Percentiles rank a stretch among this genome's conserved stretches.
Evolutionary conservation across 2,113 vertebrate species (phyloP).

Genomic region (Balaenoptera acutorostrata): DNA sequence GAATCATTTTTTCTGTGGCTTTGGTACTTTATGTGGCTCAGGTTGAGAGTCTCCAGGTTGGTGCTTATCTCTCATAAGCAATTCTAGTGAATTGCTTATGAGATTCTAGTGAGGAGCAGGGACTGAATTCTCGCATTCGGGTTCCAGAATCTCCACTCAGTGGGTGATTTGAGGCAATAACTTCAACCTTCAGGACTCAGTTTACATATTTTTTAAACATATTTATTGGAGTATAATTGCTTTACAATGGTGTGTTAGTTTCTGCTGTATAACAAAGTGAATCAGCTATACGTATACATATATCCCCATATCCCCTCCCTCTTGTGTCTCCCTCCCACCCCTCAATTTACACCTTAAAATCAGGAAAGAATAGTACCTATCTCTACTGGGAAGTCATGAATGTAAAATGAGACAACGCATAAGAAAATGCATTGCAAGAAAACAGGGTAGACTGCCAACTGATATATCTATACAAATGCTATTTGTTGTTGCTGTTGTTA

Average conservation of each 20-base stretch:
- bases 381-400: background rate
- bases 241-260: too few species aligned
- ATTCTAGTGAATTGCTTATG: too few species aligned
- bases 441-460: background rate
- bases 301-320: too few species aligned
- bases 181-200: background rate
- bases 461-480: background rate
- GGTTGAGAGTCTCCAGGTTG: background rate
- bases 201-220: background rate
- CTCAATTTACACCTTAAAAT: background rate
- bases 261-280: too few species aligned
- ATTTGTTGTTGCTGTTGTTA: conserved; percentile 10
- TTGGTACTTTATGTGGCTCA: background rate
- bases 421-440: background rate
- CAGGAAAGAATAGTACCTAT: background rate
- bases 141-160: background rate
- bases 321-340: too few species aligned
- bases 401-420: background rate
- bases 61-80: background rate
- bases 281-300: too few species aligned
- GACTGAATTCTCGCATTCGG: background rate
- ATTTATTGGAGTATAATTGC: too few species aligned
- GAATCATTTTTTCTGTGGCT: background rate
- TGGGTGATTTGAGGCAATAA: background rate
- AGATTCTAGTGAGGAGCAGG: background rate